A percentile compares a stretch with the other conserved stretches of the same genome.
phyloP scores from a whole-genome alignment of 2,797 vertebrate genomes.

The Triplophysa bombifrons region DNA sequence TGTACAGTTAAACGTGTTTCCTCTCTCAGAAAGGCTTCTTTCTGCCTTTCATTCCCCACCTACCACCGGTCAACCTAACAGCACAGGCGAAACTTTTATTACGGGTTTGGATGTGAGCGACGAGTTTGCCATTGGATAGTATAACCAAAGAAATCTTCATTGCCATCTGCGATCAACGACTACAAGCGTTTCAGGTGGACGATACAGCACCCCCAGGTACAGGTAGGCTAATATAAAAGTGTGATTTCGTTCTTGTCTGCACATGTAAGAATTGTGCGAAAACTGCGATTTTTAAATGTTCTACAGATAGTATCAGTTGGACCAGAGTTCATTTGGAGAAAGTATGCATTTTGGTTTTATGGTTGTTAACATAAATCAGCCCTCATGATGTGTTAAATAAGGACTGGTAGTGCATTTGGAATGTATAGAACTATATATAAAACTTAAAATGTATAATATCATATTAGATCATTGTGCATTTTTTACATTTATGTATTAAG shows the following conservation, averaged over 20 bases:
- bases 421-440: not conserved
- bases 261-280: not conserved
- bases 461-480: too few species aligned
- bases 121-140: not conserved
- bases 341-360: not conserved
- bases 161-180: slow-evolving; percentile 23
- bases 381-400: not conserved
- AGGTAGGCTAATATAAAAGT: slow-evolving; percentile 4
- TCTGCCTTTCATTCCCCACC: slow-evolving; percentile 53
- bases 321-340: not conserved
- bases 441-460: too few species aligned
- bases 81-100: slow-evolving; percentile 25
- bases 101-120: slow-evolving; percentile 11
- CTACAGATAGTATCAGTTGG: not conserved
- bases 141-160: not conserved
- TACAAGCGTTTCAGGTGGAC: not conserved
- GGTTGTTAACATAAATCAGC: not conserved
- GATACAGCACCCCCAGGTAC: slow-evolving; percentile 12
- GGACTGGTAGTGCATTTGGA: too few species aligned
- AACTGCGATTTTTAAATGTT: not conserved
- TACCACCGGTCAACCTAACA: slow-evolving; percentile 48
- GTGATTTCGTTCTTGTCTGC: not conserved
- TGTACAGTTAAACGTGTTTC: slow-evolving; percentile 60
- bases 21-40: slow-evolving; percentile 56
- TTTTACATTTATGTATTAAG: too few species aligned